A percentile compares a stretch with the other conserved stretches of the same genome.
Evolutionary conservation across 2,797 vertebrate genomes (phyloP).

Genomic region (Sebastes dallii): DNA sequence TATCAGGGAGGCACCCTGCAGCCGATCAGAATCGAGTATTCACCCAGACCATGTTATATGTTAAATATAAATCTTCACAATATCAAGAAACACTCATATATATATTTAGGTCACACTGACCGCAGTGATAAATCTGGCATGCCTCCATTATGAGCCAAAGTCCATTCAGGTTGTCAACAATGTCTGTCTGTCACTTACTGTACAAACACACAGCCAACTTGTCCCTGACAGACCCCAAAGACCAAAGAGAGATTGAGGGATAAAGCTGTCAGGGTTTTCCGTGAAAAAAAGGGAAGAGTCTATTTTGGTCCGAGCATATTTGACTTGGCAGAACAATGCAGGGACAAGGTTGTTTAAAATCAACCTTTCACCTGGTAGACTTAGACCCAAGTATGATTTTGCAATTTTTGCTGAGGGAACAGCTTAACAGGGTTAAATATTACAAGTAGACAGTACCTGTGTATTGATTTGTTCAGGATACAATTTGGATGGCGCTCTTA

Average conservation of each 20-base stretch:
- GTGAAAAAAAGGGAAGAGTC: slow-evolving; percentile 15
- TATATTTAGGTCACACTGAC: slow-evolving; percentile 17
- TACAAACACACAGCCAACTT: slow-evolving; percentile 40
- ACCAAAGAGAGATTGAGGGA: slow-evolving; percentile 10
- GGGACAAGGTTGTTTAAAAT: slow-evolving; percentile 13
- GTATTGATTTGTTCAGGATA: neutral
- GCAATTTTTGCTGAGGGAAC: neutral
- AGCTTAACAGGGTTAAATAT: neutral
- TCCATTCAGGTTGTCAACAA: slow-evolving; percentile 48
- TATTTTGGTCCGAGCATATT: slow-evolving; percentile 43
- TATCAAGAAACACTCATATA: neutral
- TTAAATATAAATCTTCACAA: slow-evolving; percentile 5
- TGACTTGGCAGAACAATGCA: slow-evolving; percentile 41
- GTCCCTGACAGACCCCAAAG: slow-evolving; percentile 14
- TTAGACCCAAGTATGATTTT: slow-evolving; percentile 10
- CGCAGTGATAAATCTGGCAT: slow-evolving; percentile 36
- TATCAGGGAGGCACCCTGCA: too few relatives aligned
- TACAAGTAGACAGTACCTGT: neutral
- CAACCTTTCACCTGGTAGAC: slow-evolving; percentile 40
- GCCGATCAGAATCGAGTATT: too few relatives aligned
- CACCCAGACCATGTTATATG: too few relatives aligned
- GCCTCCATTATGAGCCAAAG: slow-evolving; percentile 27
- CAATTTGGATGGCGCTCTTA: neutral
- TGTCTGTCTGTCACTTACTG: slow-evolving; percentile 35
- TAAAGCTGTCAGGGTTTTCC: slow-evolving; percentile 21